Evolutionary conservation across 1,140 invertebrate genomes (phyloP), one percentile per base, ranked within the genome.

Genomic region (Papilio aristodemus): DNA sequence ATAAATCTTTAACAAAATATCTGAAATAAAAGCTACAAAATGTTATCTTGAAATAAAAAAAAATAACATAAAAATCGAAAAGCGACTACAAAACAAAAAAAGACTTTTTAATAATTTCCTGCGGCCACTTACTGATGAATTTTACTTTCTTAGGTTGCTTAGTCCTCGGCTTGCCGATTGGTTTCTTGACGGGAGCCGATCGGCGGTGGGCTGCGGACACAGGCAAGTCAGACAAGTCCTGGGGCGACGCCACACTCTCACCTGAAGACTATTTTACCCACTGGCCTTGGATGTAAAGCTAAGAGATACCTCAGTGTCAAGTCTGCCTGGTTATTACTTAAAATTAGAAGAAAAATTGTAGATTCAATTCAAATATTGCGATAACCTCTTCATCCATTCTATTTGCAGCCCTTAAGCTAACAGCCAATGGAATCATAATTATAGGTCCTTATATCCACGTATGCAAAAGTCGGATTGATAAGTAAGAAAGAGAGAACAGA

Each of bases 91-190:
- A 4, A 54, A 54, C 11, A 8, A 54, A 54, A 3, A 54, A 54
- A 0, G 19, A 50, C 9, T 25, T 11, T 11, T 54, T 9, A 4
- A 54, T 39, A 11, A 17, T 22, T 54, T 10, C 13, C 6, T 54
- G 19, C 19, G 22, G 41, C 71, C 93, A 96, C 96, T 97, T 93
- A 97, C 96, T 96, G 90, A 97, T 96, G 86, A 97, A 96, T 93
- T 96, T 96, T 59, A 96, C 95, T 93, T 96, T 96, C 93, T 96
- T 97, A 58, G 95, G 95, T 83, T 96, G 95, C 90, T 95, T 95
- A 73, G 95, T 95, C 86, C 95, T 94, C 84, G 95, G 93, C 85
- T 93, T 94, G 67, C 93, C 93, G 74, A 93, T 94, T 86, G 94
- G 95, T 92, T 96, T 96, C 92, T 96, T 96, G 81, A 94, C 93